phyloP scores from a whole-genome alignment of 2,888 invertebrate species.

The Spodoptera exigua region DNA sequence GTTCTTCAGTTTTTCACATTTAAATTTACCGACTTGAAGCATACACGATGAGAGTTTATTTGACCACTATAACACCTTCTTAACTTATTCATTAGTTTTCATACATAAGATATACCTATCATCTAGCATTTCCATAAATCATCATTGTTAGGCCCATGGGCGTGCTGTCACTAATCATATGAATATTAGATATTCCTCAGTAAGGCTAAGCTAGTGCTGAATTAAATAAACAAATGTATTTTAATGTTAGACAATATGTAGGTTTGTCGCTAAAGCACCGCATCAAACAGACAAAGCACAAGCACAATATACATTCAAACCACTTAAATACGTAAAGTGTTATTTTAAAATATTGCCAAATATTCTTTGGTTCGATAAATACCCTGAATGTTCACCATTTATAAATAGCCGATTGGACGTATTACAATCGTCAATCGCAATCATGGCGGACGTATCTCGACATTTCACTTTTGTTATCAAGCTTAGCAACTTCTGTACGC shows the following conservation, averaged over 20 bases:
- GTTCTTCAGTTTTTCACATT: constrained; percentile 22
- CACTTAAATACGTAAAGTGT: constrained; percentile 15
- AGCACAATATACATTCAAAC: constrained; percentile 10
- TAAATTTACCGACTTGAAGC: constrained; percentile 17
- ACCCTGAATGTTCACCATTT: constrained; percentile 35
- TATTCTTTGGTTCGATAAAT: constrained; percentile 32
- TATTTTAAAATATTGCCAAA: constrained; percentile 37
- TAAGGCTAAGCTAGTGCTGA: constrained; percentile 2
- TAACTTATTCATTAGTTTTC: neutral
- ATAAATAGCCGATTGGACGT: constrained; percentile 19
- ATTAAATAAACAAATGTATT: neutral
- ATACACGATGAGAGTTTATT: too few species aligned
- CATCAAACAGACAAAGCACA: constrained; percentile 17
- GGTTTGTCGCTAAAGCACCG: constrained; percentile 13
- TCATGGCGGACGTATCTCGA: constrained; percentile 32
- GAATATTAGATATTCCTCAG: neutral
- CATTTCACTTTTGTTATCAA: constrained; percentile 47
- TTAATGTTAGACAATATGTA: constrained; percentile 5
- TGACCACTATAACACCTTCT: too few species aligned
- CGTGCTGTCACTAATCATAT: too few species aligned
- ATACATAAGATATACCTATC: neutral
- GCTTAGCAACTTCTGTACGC: constrained; percentile 32
- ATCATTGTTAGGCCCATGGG: too few species aligned
- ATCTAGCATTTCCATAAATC: too few species aligned
- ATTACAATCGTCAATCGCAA: constrained; percentile 31